These are phyloP conservation scores for Xyliphius kryptos DNA, from an alignment of 2,113 vertebrate genomes.

Conservation along the genomic window DNA sequence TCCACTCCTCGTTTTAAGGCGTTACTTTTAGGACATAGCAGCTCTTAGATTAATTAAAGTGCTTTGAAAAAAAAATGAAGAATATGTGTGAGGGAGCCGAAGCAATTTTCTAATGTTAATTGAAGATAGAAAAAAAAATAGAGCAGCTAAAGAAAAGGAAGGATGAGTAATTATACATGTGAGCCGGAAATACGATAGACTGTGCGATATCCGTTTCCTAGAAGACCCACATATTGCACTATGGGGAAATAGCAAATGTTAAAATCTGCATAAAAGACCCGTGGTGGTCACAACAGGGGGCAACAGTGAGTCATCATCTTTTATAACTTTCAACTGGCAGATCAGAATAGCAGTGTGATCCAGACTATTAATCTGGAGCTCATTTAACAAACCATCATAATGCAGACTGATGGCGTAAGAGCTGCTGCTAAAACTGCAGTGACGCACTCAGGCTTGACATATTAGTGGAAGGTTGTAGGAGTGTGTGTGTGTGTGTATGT, in stretches of 20 bases:
- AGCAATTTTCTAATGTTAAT: conserved; percentile 3
- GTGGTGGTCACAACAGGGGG: conserved; percentile 16
- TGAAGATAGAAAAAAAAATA: conserved; percentile 11
- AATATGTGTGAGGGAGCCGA: neutral
- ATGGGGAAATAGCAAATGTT: conserved; percentile 15
- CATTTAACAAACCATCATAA: conserved; percentile 2
- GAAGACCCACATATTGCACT: conserved; percentile 5
- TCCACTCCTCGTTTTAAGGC: conserved; percentile 5
- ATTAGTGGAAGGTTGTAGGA: neutral
- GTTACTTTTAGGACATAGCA: conserved; percentile 26
- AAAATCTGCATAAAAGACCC: conserved; percentile 16
- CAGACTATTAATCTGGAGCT: conserved; percentile 4
- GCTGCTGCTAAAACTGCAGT: neutral
- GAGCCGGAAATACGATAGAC: neutral
- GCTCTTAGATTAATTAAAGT: conserved; percentile 53
- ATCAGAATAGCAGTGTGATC: conserved; percentile 17
- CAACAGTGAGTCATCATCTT: conserved; percentile 27
- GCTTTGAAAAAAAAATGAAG: conserved; percentile 37
- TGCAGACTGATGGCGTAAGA: conserved; percentile 1
- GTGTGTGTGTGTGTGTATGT: conserved; percentile 7
- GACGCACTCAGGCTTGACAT: neutral
- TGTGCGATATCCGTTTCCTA: conserved; percentile 25
- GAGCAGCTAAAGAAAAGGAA: conserved; percentile 8
- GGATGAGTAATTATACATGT: neutral
- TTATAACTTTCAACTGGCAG: conserved; percentile 3